Evolutionary conservation across 1,140 invertebrate genomes (phyloP).

Genomic region (Calliopsis andreniformis): DNA sequence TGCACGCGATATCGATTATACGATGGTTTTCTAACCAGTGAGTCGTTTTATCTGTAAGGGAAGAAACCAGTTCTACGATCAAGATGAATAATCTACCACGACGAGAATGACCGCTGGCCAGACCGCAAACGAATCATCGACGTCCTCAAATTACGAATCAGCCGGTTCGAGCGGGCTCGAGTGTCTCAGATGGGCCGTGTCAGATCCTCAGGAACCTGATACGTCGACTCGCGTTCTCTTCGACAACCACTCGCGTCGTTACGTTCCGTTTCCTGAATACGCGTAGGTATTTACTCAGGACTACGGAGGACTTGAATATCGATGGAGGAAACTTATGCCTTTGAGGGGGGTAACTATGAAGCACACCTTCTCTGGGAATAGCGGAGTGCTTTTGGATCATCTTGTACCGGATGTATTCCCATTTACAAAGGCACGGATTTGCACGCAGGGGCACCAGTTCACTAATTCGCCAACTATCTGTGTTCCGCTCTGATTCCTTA

Average conservation of each 20-base stretch:
- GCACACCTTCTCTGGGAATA: no score
- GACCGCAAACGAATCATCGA: conserved; percentile 40
- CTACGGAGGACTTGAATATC: not conserved
- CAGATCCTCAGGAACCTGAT: conserved; percentile 9
- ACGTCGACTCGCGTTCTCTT: not conserved
- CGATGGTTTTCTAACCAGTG: not conserved
- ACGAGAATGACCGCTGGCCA: conserved; percentile 16
- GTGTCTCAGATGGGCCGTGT: conserved; percentile 18
- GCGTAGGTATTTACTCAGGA: not conserved
- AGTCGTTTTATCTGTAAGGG: not conserved
- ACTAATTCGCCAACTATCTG: no score
- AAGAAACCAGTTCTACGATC: conserved; percentile 35
- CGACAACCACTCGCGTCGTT: not conserved
- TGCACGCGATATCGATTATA: conserved; percentile 5
- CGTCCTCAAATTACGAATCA: conserved; percentile 51
- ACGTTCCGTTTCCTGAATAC: not conserved
- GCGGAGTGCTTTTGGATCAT: no score
- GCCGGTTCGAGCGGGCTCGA: conserved; percentile 3
- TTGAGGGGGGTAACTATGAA: not conserved
- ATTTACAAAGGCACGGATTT: not conserved
- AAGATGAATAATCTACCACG: conserved; percentile 40
- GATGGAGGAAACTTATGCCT: not conserved
- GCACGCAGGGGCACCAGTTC: no score
- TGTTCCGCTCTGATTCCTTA: no score
- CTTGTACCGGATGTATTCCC: no score